phyloP scores from a whole-genome alignment of 2,797 vertebrate species.

The Emys orbicularis region DNA sequence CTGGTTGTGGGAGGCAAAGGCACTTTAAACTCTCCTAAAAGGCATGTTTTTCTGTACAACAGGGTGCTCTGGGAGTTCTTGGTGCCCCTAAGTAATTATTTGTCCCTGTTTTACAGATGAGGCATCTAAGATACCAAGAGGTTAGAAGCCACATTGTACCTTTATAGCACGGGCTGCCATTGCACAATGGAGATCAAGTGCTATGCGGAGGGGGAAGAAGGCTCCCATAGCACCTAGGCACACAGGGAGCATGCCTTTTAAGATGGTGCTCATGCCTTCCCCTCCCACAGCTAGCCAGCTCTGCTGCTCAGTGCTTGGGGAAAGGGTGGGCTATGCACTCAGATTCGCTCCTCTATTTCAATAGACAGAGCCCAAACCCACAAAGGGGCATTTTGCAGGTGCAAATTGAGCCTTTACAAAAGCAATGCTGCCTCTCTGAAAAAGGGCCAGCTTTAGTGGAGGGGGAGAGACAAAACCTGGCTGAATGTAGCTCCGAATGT shows the following conservation, averaged over 20 bases:
- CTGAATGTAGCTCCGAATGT: not conserved
- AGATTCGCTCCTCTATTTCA: rapidly evolving
- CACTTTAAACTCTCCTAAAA: not conserved
- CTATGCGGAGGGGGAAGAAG: not conserved
- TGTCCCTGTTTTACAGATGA: not conserved
- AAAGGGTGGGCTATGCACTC: not conserved
- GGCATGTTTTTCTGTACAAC: not conserved
- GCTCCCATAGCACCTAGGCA: not conserved
- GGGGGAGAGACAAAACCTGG: not conserved
- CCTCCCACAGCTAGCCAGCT: not conserved
- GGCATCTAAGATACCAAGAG: not conserved
- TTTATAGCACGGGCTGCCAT: not conserved
- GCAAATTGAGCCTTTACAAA: not conserved
- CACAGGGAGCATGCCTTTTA: not conserved
- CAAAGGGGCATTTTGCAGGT: not conserved
- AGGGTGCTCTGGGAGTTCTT: not conserved
- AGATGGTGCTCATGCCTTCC: not conserved
- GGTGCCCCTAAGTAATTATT: not conserved
- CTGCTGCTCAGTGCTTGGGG: not conserved
- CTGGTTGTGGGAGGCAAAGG: not conserved
- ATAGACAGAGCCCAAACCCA: not conserved
- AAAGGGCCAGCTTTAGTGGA: not conserved
- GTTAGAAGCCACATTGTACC: not conserved
- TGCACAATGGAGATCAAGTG: not conserved
- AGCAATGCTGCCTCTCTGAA: not conserved